Conservation (phyloP, 1,140 invertebrate species). For the Plodia interpunctella region DNA sequence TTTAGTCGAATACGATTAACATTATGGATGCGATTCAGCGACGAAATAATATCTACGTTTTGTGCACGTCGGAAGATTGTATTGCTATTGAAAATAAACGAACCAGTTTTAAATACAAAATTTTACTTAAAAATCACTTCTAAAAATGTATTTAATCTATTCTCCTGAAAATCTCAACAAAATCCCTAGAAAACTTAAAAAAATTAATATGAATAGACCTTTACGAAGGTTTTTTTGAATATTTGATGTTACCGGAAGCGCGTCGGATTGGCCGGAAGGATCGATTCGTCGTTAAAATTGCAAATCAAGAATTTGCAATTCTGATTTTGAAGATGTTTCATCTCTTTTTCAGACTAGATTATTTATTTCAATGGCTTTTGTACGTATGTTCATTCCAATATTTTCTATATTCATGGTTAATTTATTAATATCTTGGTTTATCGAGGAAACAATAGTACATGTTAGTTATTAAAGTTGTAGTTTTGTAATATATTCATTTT, state of each 20-base stretch:
- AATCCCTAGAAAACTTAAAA: too few species aligned
- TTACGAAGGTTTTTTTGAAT: slow-evolving; percentile 27
- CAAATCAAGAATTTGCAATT: slow-evolving; percentile 54
- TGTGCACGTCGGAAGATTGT: too few species aligned
- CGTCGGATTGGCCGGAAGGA: slow-evolving; percentile 55
- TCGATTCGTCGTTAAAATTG: slow-evolving; percentile 43
- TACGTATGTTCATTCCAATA: background rate
- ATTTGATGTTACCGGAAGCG: slow-evolving; percentile 29
- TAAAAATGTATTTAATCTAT: background rate
- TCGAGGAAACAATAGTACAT: too few species aligned
- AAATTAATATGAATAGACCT: background rate
- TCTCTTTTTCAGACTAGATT: slow-evolving; percentile 19
- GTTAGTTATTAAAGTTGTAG: too few species aligned
- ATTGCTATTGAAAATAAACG: too few species aligned
- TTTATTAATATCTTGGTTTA: too few species aligned
- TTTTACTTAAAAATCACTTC: background rate
- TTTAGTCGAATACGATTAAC: too few species aligned
- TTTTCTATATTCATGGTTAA: background rate
- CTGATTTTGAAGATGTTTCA: slow-evolving; percentile 36
- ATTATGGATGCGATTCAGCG: too few species aligned
- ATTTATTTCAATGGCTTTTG: slow-evolving; percentile 2
- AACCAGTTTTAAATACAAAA: too few species aligned
- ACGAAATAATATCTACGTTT: too few species aligned
- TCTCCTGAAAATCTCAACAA: too few species aligned
- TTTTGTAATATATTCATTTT: too few species aligned